phyloP scores from a whole-genome alignment of 2,797 vertebrate genomes.

The Prunella strophiata region DNA sequence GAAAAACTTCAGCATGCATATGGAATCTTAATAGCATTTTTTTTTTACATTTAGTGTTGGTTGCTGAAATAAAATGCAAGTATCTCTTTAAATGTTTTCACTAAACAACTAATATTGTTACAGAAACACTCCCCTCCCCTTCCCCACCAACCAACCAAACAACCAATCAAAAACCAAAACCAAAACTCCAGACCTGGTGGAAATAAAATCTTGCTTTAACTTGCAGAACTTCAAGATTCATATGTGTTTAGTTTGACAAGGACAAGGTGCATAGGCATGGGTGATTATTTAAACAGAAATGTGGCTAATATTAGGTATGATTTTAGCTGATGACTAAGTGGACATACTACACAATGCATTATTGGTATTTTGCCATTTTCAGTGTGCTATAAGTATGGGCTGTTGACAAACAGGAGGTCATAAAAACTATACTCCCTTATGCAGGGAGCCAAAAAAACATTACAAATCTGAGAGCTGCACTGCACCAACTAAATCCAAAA shows the following conservation, averaged over 20 bases:
- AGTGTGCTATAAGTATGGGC: accelerated
- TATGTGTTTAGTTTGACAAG: neutral
- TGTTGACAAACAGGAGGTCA: neutral
- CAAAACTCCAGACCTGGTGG: neutral
- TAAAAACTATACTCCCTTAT: neutral
- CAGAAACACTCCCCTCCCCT: neutral
- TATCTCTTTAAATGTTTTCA: neutral
- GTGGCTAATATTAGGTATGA: neutral
- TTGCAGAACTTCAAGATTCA: neutral
- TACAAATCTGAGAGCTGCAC: neutral
- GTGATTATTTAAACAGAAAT: neutral
- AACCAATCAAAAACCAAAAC: neutral
- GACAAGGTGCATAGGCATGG: neutral
- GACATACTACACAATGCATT: neutral
- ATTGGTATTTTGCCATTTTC: neutral
- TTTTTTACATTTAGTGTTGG: neutral
- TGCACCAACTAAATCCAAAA: neutral
- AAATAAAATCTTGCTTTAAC: neutral
- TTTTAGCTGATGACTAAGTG: neutral
- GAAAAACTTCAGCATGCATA: neutral
- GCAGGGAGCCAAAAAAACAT: accelerated
- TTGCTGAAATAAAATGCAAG: neutral
- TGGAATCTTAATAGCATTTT: neutral
- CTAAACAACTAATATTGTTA: neutral
- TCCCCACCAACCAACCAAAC: too few species aligned